Evolutionary conservation across 2,888 invertebrate genomes (phyloP).

Genomic region (Stegophylla sp.): DNA sequence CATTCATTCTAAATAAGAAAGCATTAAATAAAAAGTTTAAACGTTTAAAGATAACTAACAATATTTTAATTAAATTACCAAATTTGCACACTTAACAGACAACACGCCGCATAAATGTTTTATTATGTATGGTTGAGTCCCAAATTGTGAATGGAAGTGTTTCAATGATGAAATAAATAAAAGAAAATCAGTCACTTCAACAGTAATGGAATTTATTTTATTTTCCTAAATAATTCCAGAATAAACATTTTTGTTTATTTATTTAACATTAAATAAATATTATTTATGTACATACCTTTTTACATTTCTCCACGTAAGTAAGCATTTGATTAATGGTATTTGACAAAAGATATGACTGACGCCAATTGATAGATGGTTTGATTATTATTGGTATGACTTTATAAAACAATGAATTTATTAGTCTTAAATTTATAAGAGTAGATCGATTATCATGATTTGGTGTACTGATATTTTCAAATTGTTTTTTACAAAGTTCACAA

Average conservation of each 20-base stretch:
- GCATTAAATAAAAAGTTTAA: background rate
- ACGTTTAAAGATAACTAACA: no score
- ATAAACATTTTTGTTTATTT: background rate
- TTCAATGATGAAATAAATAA: slow-evolving; percentile 38
- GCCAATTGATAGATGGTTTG: slow-evolving; percentile 13
- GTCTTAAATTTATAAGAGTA: slow-evolving; percentile 34
- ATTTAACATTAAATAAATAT: background rate
- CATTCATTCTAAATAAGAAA: slow-evolving; percentile 22
- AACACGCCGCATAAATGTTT: slow-evolving; percentile 36
- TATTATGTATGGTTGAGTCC: slow-evolving; percentile 37
- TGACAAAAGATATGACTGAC: slow-evolving; percentile 21
- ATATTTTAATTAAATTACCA: slow-evolving; percentile 13
- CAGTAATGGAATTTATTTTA: slow-evolving; percentile 38
- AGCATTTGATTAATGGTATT: slow-evolving; percentile 39
- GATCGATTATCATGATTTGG: slow-evolving; percentile 30
- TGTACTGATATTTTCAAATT: slow-evolving; percentile 34
- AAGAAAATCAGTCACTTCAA: slow-evolving; percentile 50
- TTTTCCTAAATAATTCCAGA: slow-evolving; percentile 36
- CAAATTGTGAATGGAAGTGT: slow-evolving; percentile 46
- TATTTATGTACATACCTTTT: slow-evolving; percentile 11
- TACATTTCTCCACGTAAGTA: slow-evolving; percentile 30
- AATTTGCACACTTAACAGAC: slow-evolving; percentile 24
- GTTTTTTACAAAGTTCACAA: slow-evolving; percentile 44
- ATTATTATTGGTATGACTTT: slow-evolving; percentile 37
- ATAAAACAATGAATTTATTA: slow-evolving; percentile 41